Percentiles rank a stretch among this genome's conserved stretches.
These are phyloP conservation scores for Radopholus similis DNA, from an alignment of 1,140 invertebrate genomes.

Conservation along the genomic window DNA sequence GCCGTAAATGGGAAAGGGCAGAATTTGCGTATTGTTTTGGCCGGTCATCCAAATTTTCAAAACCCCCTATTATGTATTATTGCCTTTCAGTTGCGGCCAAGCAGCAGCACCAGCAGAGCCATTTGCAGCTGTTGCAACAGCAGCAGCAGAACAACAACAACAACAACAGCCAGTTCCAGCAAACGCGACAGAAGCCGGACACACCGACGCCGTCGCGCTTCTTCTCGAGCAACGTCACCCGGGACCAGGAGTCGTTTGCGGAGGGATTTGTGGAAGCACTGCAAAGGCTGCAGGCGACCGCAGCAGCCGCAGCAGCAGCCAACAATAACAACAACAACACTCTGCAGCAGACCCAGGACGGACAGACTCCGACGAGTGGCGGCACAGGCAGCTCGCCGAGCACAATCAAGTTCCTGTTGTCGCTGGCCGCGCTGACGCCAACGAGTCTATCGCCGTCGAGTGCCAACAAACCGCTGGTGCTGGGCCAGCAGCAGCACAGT, in stretches of 20 bases:
- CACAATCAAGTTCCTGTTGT: background rate
- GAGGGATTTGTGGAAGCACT: slow-evolving; percentile 11
- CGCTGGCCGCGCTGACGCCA: background rate
- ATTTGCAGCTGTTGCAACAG: background rate
- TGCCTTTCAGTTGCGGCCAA: background rate
- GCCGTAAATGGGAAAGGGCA: too few species aligned
- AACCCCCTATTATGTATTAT: too few species aligned
- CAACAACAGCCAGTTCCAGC: background rate
- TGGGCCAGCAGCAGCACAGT: too few species aligned
- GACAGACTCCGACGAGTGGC: too few species aligned
- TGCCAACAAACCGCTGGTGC: background rate
- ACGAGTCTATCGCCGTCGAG: background rate
- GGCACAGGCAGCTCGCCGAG: background rate
- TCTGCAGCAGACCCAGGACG: too few species aligned
- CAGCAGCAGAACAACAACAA: background rate
- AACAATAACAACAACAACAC: too few species aligned
- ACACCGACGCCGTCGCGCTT: slow-evolving; percentile 13
- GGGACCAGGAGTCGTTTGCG: slow-evolving; percentile 13
- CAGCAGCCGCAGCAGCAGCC: background rate
- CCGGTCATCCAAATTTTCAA: too few species aligned
- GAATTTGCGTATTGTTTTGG: too few species aligned
- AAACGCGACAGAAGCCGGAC: slow-evolving; percentile 7
- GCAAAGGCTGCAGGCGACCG: background rate
- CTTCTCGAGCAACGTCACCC: background rate
- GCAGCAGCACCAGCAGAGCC: background rate